Evolutionary conservation across 2,888 invertebrate species (phyloP), one percentile per base, ranked within the genome.

Genomic region (Synanthedon andrenaeformis): DNA sequence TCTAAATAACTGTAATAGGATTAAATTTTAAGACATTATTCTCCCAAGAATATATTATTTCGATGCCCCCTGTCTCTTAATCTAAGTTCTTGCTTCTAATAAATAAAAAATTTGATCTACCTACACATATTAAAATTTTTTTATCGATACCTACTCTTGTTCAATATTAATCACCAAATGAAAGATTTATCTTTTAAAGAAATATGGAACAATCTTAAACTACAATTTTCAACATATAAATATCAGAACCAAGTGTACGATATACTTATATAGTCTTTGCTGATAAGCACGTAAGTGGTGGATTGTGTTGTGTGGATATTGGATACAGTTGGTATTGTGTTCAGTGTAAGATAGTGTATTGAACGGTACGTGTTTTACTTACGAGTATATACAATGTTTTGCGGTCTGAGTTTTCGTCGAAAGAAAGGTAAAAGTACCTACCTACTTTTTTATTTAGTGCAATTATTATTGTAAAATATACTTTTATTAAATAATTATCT

Each of bases 331-430:
- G 49, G 49, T 49, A 49, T 49, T 49, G 23, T 49, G 17, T 79
- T 81, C 83, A 82, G 84, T 82, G 65, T 72, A 71, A 75, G 75
- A 77, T 73, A 78, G 69, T 74, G 79, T 69, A 72, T 69, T 64
- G 64, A 67, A 68, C 66, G 78, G 69, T 69, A 74, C 79, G 70
- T 73, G 79, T 78, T 70, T 66, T 64, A 61, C 67, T 67, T 63
- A 66, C 67, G 60, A 58, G 62, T 61, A 17, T 51, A 53, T 56
- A 70, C 56, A 58, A 79, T 78, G 75, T 67, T 72, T 56, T 81
- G 81, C 60, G 80, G 80, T 60, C 65, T 80, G 56, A 70, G 68
- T 59, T 69, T 79, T 62, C 70, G 74, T 52, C 64, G 72, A 52
- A 79, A 70, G 65, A 80, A 77, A 76, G 74, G 81, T 81, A 54